Conservation (phyloP, 2,797 vertebrate species). For the Cirrhinus mrigala region DNA sequence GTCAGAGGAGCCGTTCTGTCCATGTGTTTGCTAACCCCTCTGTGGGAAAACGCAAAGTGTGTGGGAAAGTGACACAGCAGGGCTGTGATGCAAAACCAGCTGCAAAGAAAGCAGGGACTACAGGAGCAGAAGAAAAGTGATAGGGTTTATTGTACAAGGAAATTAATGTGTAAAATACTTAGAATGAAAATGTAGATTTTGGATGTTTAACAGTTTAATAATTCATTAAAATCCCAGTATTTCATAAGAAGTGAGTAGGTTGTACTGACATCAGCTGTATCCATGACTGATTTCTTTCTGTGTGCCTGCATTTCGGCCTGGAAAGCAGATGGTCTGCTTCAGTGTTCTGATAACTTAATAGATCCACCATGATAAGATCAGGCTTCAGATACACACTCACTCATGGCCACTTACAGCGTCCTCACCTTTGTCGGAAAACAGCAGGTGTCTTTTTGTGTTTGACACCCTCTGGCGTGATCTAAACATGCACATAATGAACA, state of each 20-base stretch:
- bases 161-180: background rate
- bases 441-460: slow-evolving; percentile 73
- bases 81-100: slow-evolving; percentile 43
- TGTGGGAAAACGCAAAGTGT: slow-evolving; percentile 63
- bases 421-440: slow-evolving; percentile 71
- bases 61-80: slow-evolving; percentile 64
- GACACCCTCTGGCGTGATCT: slow-evolving; percentile 59
- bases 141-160: background rate
- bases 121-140: background rate
- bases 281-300: background rate
- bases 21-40: slow-evolving; percentile 9
- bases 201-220: background rate
- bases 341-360: slow-evolving; percentile 30
- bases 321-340: slow-evolving; percentile 34
- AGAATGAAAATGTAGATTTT: background rate
- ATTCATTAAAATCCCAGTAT: background rate
- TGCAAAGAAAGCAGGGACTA: slow-evolving; percentile 10
- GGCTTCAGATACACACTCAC: slow-evolving; percentile 47
- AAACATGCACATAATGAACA: slow-evolving; percentile 56
- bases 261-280: background rate
- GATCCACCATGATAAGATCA: slow-evolving; percentile 70
- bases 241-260: background rate
- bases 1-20: slow-evolving; percentile 34
- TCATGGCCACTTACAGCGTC: slow-evolving; percentile 50
- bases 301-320: background rate